Evolutionary conservation across 2,888 invertebrate genomes (phyloP).

Genomic region (Tricholauxania praeusta): DNA sequence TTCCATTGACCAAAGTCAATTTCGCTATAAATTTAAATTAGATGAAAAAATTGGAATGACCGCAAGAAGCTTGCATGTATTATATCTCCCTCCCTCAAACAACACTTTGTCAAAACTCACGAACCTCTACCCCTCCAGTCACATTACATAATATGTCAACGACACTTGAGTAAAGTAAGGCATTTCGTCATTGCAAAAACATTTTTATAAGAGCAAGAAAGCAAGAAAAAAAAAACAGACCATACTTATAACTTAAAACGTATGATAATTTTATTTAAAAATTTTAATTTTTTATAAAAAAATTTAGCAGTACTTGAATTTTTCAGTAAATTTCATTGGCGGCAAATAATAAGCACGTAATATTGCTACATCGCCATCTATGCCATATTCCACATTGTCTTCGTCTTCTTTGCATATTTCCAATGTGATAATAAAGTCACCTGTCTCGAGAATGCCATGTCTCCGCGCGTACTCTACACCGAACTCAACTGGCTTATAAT

Average conservation of each 20-base stretch:
- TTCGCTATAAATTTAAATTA: no score
- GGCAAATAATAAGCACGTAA: constrained; percentile 61
- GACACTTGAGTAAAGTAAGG: no score
- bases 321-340: constrained; percentile 53
- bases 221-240: background rate
- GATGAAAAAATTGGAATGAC: no score
- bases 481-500: constrained; percentile 55
- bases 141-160: no score
- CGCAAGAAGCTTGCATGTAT: no score
- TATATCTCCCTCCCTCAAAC: no score
- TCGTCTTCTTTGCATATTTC: constrained; percentile 56
- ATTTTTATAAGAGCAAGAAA: no score
- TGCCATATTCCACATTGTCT: constrained; percentile 51
- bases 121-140: no score
- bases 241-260: no score
- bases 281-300: background rate
- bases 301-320: constrained; percentile 54
- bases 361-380: constrained; percentile 59
- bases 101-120: no score
- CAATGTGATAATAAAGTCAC: constrained; percentile 63
- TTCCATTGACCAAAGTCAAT: no score
- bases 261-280: constrained; percentile 1
- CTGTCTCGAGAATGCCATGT: constrained; percentile 57
- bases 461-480: constrained; percentile 59
- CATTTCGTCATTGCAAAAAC: no score